phyloP scores from a whole-genome alignment of 2,113 vertebrate genomes.

The Tragelaphus buxtoni region DNA sequence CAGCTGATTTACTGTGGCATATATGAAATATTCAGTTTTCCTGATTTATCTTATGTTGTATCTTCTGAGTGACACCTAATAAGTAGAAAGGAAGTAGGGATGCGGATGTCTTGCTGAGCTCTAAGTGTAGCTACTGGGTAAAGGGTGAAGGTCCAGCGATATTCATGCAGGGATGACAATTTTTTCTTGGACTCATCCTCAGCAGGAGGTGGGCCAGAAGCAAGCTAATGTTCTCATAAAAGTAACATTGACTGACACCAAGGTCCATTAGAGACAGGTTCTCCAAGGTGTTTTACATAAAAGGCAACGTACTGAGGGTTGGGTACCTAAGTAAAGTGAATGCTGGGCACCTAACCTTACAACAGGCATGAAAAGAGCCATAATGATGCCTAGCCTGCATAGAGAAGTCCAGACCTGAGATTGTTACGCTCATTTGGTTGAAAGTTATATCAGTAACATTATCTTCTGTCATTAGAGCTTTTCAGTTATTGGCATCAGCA shows the following conservation, averaged over 20 bases:
- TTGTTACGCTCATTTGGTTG: not conserved
- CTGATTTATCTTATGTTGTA: slow-evolving; percentile 11
- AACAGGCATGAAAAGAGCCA: not conserved
- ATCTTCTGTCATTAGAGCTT: not conserved
- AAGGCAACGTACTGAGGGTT: not conserved
- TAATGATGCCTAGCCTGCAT: rapidly evolving
- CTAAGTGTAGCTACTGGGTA: not conserved
- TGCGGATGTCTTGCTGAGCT: not conserved
- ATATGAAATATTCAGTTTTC: slow-evolving; percentile 71
- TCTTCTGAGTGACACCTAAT: slow-evolving; percentile 23
- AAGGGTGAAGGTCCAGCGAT: not conserved
- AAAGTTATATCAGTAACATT: not conserved
- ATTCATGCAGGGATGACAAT: not conserved
- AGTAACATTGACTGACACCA: not conserved
- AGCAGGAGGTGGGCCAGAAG: not conserved
- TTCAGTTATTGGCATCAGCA: not conserved
- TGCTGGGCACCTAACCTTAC: not conserved
- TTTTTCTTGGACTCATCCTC: not conserved
- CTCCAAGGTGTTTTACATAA: not conserved
- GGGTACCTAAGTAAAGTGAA: not conserved
- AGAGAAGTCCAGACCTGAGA: not conserved
- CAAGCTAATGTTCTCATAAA: not conserved
- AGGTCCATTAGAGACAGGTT: not conserved
- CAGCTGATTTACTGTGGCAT: slow-evolving; percentile 49
- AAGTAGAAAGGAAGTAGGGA: not conserved